Evolutionary conservation across 2,113 vertebrate species (phyloP).

Genomic region (Pelvicachromis taeniatus): DNA sequence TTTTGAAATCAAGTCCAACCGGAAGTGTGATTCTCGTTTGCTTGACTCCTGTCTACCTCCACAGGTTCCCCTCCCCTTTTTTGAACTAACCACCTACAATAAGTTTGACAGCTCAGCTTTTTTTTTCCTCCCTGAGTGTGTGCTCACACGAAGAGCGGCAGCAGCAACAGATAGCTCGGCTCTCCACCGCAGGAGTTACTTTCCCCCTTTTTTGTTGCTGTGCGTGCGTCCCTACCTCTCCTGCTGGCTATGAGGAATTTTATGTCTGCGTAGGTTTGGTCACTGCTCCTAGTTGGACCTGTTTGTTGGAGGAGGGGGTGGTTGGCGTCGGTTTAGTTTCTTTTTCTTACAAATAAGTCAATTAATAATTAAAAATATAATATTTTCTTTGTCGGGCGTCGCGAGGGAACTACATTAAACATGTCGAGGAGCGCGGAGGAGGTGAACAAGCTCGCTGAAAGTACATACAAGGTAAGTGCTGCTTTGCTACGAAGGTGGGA

Average conservation of each 20-base stretch:
- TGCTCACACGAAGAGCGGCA: background rate
- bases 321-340: background rate
- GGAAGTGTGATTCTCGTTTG: background rate
- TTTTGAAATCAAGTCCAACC: background rate
- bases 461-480: slow-evolving; percentile 85
- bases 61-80: slow-evolving; percentile 28
- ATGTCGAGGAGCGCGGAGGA: slow-evolving; percentile 90
- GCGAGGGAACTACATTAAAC: slow-evolving; percentile 2
- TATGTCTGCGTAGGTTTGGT: slow-evolving; percentile 28
- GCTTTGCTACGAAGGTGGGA: background rate
- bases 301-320: background rate
- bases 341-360: background rate
- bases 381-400: background rate
- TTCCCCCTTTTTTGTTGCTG: background rate
- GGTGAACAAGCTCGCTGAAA: slow-evolving; percentile 90
- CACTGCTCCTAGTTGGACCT: slow-evolving; percentile 3
- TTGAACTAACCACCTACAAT: slow-evolving; percentile 45
- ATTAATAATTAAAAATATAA: background rate
- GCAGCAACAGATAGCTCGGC: background rate
- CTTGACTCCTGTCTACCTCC: slow-evolving; percentile 13
- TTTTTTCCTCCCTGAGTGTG: background rate
- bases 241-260: slow-evolving; percentile 51
- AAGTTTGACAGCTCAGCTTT: slow-evolving; percentile 72
- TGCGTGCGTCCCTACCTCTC: slow-evolving; percentile 5
- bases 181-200: background rate